phyloP scores from a whole-genome alignment of 2,888 invertebrate species.

The Spodoptera exigua region DNA sequence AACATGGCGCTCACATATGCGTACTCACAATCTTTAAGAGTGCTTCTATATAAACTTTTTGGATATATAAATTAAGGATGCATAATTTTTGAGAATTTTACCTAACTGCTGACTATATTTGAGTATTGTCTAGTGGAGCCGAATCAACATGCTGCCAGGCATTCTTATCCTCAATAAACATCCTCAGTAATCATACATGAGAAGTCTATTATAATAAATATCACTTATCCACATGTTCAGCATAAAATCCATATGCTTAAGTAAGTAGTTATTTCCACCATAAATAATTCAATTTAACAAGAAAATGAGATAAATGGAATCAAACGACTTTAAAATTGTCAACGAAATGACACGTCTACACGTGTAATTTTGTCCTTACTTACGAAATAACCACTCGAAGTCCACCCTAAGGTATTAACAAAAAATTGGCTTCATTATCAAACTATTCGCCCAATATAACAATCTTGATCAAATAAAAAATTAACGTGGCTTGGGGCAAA shows the following conservation, averaged over 20 bases:
- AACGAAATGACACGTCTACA: conserved; percentile 80
- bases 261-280: conserved; percentile 47
- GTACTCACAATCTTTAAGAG: no score
- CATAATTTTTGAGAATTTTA: no score
- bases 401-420: conserved; percentile 77
- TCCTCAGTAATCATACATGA: no score
- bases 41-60: no score
- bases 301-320: conserved; percentile 82
- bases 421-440: conserved; percentile 88
- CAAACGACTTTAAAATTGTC: conserved; percentile 82
- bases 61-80: no score
- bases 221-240: background rate
- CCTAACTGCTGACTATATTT: no score
- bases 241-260: background rate
- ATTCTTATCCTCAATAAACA: no score
- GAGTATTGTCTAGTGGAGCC: no score
- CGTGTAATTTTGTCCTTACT: conserved; percentile 80
- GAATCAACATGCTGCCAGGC: no score
- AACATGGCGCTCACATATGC: no score
- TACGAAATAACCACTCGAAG: conserved; percentile 74
- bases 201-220: background rate
- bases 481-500: conserved; percentile 77
- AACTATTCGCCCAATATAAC: conserved; percentile 81
- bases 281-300: conserved; percentile 69
- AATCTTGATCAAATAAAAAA: conserved; percentile 87